Base-by-base conservation (phyloP, 2,888 invertebrate species). In the Tachystola acroxantha region DNA sequence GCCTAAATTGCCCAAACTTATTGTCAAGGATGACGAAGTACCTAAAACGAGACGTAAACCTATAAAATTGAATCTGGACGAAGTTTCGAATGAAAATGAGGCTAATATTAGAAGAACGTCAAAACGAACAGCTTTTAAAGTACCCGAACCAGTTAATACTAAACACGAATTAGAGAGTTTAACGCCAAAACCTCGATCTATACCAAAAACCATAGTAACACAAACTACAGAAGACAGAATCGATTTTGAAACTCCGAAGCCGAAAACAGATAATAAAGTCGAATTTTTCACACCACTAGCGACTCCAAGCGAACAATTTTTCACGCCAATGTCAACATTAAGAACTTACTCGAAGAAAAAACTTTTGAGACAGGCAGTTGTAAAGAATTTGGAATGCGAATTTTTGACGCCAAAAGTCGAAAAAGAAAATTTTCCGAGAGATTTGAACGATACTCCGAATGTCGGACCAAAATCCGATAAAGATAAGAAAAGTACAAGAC, bases 321-420 rank as follows among this genome's bases (percentile, higher is more conserved):
- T 79, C 45, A 82, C 84, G 0, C 84, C 84, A 0, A 46, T 73
- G 50, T 64, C 75, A 0, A 63, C 69, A 0, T 30, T 77, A 0
- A 81, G 72, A 40, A 81, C 79, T 0, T 81, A 82, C 24, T 42
- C 66, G 0, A 72, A 69, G 24, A 62, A 58, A 35, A 48, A 53
- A 0, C 6, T 16, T 16, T 13, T 77, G 0, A 48, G 67, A 1
- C 52, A 52, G 1, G 63, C 60, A 1, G 62, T 81, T 0, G 75
- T 78, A 0, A 85, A 82, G 36, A 82, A 81, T 43, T 43, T 84
- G 1, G 79, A 84, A 30, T 39, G 53, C 0, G 82, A 82, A 9
- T 82, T 84, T 19, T 55, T 57, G 0, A 75, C 77, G 0, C 73
- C 76, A 0, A 57, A 56, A 38, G 34, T 32, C 7, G 38, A 41